Evolutionary conservation across 1,140 invertebrate genomes (phyloP), one percentile per base, ranked within the genome.

Genomic region (Tetranychus cinnabarinus): DNA sequence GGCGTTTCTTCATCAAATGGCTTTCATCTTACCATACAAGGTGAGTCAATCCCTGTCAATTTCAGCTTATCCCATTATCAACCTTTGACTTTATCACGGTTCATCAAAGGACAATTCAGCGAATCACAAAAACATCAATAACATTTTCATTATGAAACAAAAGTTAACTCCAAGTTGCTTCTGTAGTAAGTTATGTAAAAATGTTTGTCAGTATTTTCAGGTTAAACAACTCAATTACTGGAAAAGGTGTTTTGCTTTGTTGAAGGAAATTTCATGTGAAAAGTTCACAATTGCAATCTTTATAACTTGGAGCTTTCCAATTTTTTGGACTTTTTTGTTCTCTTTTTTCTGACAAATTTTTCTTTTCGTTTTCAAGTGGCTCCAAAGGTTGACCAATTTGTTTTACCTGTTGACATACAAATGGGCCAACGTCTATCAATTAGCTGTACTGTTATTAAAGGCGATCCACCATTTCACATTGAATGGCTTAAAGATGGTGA

Each of bases 401-500:
- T 47, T 3, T 73, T 76, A 57, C 71, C 70, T 77, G 79, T 84
- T 72, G 81, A 82, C 69, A 79, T 86, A 68, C 80, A 80, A 70
- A 83, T 86, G 77, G 85, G 83, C 70, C 83, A 86, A 78, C 78
- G 85, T 70, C 84, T 85, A 55, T 80, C 84, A 66, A 81, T 85
- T 68, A 81, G 85, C 66, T 89, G 86, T 75, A 83, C 84, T 65
- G 84, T 88, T 65, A 84, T 82, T 72, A 79, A 80, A 68, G 83
- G 84, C 65, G 83, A 85, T 57, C 42, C 61, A 15, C 56, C 56
- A 15, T 37, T 62, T 10, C 13, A 54, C 42, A 58, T 62, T 35
- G 23, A 23, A 37, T 62, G 61, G 61, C n/a, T 50, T 7, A 56
- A 62, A 56, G 35, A 62, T 37, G 61, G 55, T 33, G 13, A 47